A percentile compares a stretch with the other conserved stretches of the same genome.
These are phyloP conservation scores for Edolisoma coerulescens DNA, from an alignment of 2,113 vertebrate species.

Conservation along the genomic window DNA sequence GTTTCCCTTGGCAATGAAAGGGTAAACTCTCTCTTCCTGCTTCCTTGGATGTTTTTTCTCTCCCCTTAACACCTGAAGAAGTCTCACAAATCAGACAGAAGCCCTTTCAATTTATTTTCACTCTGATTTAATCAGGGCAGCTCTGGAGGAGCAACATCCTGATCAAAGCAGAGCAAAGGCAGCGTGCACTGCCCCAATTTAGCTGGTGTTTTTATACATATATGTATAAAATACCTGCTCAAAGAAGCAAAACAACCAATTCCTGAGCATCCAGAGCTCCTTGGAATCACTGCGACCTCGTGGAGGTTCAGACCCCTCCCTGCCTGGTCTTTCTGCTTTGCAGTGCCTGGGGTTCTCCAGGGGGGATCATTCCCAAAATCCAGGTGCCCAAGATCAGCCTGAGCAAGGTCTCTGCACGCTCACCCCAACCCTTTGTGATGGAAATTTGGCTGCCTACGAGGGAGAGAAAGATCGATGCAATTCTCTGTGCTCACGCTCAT, in stretches of 20 bases:
- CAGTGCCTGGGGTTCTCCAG: neutral
- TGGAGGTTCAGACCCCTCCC: neutral
- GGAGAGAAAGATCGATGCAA: neutral
- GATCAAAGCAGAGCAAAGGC: slow-evolving; percentile 33
- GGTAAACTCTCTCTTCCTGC: neutral
- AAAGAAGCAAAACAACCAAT: neutral
- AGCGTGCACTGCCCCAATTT: neutral
- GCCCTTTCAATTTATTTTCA: neutral
- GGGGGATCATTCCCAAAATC: neutral
- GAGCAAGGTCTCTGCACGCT: neutral
- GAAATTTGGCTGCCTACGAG: neutral
- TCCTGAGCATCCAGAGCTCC: neutral
- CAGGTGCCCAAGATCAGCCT: neutral
- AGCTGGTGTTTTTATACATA: neutral
- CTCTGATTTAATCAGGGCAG: slow-evolving; percentile 45
- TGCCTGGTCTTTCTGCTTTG: neutral
- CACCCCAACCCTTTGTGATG: neutral
- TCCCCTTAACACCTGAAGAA: neutral
- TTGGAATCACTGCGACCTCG: neutral
- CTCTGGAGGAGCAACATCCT: neutral
- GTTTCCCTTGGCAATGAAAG: neutral
- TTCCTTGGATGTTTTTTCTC: neutral
- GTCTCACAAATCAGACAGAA: neutral
- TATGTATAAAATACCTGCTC: neutral
- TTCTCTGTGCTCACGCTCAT: neutral